Evolutionary conservation across 2,113 vertebrate genomes (phyloP).

Genomic region (Sitta europaea): DNA sequence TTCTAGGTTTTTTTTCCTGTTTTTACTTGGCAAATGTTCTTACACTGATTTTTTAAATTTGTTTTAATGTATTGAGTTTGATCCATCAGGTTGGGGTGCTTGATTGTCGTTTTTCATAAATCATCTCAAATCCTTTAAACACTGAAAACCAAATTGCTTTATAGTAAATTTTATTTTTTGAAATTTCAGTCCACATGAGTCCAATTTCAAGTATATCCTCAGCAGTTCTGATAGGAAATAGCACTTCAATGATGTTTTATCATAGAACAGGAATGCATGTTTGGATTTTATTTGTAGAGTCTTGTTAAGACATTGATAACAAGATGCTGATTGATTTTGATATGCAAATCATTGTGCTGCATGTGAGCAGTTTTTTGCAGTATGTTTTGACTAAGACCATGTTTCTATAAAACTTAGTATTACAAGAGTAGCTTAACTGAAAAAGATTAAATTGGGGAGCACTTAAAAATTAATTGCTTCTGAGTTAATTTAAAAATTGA

Average conservation of each 20-base stretch:
- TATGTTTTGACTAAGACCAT: neutral
- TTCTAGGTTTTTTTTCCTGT: neutral
- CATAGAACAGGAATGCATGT: neutral
- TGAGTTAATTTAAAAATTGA: neutral
- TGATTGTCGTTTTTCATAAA: neutral
- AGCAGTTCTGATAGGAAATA: neutral
- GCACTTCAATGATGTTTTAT: neutral
- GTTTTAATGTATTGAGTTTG: neutral
- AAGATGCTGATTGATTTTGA: neutral
- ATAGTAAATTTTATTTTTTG: neutral
- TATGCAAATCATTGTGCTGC: neutral
- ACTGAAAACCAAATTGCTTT: neutral
- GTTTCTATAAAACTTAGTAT: neutral
- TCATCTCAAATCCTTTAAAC: neutral
- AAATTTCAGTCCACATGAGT: neutral
- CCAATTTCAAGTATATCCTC: neutral
- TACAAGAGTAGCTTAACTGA: neutral
- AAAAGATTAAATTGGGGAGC: neutral
- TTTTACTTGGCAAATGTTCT: neutral
- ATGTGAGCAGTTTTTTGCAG: neutral
- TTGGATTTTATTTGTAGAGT: neutral
- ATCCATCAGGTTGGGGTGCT: neutral
- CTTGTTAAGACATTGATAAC: neutral
- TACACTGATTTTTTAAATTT: neutral
- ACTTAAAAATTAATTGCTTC: neutral